These are phyloP conservation scores for Epinephelus cyanopodus DNA, from an alignment of 2,113 vertebrate species.

Conservation along the genomic window DNA sequence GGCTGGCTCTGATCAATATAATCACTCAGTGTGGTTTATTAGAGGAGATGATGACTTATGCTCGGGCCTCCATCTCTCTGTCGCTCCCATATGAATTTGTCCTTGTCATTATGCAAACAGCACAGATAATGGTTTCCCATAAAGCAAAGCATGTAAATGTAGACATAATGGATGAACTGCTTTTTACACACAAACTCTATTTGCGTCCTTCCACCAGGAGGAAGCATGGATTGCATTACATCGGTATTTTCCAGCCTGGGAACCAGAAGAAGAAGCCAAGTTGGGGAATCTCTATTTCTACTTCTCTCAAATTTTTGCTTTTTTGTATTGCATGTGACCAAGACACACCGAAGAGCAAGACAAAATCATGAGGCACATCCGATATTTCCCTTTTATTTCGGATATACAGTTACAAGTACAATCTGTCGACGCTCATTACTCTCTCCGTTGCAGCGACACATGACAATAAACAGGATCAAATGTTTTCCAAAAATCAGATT, in stretches of 20 bases:
- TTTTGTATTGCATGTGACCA: too few species aligned
- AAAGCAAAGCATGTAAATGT: not conserved
- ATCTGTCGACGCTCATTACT: too few species aligned
- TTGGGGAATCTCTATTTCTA: not conserved
- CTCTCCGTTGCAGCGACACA: too few species aligned
- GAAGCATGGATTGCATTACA: not conserved
- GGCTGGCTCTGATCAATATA: constrained; percentile 37
- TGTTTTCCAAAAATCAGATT: too few species aligned
- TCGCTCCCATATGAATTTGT: constrained; percentile 8
- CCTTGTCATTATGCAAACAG: constrained; percentile 1
- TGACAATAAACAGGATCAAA: too few species aligned
- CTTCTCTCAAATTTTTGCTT: too few species aligned
- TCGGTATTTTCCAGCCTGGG: not conserved
- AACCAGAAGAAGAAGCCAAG: not conserved
- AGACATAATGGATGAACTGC: not conserved
- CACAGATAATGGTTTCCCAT: not conserved
- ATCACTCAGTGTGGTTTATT: constrained; percentile 25
- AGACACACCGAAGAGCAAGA: too few species aligned
- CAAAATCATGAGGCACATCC: too few species aligned
- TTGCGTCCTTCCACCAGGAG: not conserved
- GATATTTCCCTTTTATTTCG: too few species aligned
- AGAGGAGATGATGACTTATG: constrained; percentile 12
- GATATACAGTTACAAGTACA: too few species aligned
- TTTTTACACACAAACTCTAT: not conserved
- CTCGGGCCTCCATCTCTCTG: not conserved